Evolutionary conservation across 2,797 vertebrate species (phyloP).

Genomic region (Cyclopterus lumpus): DNA sequence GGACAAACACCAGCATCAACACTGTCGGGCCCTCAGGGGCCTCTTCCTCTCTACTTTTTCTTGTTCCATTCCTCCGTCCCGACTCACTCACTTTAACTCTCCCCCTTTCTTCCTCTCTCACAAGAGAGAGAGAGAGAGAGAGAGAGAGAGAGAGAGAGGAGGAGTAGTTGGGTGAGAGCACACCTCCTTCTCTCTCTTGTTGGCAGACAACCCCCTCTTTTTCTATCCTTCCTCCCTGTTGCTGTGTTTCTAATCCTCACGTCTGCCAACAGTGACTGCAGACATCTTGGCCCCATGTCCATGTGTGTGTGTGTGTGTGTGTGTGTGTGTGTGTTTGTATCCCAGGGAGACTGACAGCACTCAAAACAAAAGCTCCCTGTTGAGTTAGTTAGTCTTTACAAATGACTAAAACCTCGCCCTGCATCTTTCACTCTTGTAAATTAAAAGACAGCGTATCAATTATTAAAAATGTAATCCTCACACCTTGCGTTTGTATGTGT

Average conservation of each 20-base stretch:
- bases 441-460: conserved; percentile 25
- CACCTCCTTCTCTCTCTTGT: conserved; percentile 12
- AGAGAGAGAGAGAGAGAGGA: no score
- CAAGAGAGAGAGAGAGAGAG: no score
- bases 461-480: conserved; percentile 1
- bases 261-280: conserved; percentile 63
- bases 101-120: not conserved
- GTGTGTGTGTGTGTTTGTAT: conserved; percentile 45
- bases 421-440: conserved; percentile 13
- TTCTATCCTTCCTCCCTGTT: conserved; percentile 40
- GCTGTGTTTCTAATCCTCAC: conserved; percentile 63
- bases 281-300: conserved; percentile 63
- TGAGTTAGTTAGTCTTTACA: conserved; percentile 62
- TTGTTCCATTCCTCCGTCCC: conserved; percentile 18
- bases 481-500: conserved; percentile 8
- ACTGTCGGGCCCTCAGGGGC: conserved; percentile 8
- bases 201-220: conserved; percentile 53
- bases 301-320: conserved; percentile 46
- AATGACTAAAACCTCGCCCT: conserved; percentile 43
- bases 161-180: no score
- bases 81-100: conserved; percentile 16
- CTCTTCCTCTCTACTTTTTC: conserved; percentile 29
- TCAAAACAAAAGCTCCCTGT: conserved; percentile 64
- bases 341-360: conserved; percentile 53
- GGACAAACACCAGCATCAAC: conserved; percentile 26